Base-by-base conservation (phyloP, 2,113 vertebrate genomes). In the Myotis brandtii region DNA sequence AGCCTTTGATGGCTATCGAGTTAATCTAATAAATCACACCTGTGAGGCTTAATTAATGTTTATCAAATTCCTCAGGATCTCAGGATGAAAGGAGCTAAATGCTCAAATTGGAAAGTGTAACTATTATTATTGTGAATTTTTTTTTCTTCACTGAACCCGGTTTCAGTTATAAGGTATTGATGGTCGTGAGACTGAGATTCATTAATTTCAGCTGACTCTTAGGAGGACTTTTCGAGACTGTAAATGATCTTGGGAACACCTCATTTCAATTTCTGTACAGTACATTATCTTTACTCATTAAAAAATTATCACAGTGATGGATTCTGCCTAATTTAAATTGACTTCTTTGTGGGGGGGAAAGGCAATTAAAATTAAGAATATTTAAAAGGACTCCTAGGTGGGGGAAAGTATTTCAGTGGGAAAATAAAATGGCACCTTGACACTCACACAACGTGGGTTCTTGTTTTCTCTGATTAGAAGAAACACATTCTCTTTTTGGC, bases 241-340 rank as follows among this genome's bases (percentile, higher is more conserved):
- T 84, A 95, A 97, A 97, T 97, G 97, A 97, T 97, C 97, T 95
- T 92, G 89, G 97, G 96, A 97, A 80, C 93, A 96, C 93, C 91
- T 97, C 93, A 96, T 97, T 97, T 96, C 93, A 95, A 96, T 98
- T 94, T 94, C 97, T 95, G 94, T 93, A 85, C 83, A 98, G 96
- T 96, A 97, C 94, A 98, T 97, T 97, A 97, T 98, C 97, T 97
- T 96, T 97, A 96, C 96, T 97, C 96, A 97, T 97, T 97, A 98
- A 98, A 97, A 97, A 98, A 98, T 98, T 97, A 97, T 96, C 96
- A 96, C 95, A 97, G 91, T 97, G 97, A 97, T 98, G 96, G 96
- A 97, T 96, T 98, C 95, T 96, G 93, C 94, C 97, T 97, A 97
- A 98, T 97, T 97, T 97, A 97, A 98, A 98, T 97, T 94, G 97